These are phyloP conservation scores for Heterotilapia buettikoferi DNA, from an alignment of 2,113 vertebrate species.

Conservation along the genomic window DNA sequence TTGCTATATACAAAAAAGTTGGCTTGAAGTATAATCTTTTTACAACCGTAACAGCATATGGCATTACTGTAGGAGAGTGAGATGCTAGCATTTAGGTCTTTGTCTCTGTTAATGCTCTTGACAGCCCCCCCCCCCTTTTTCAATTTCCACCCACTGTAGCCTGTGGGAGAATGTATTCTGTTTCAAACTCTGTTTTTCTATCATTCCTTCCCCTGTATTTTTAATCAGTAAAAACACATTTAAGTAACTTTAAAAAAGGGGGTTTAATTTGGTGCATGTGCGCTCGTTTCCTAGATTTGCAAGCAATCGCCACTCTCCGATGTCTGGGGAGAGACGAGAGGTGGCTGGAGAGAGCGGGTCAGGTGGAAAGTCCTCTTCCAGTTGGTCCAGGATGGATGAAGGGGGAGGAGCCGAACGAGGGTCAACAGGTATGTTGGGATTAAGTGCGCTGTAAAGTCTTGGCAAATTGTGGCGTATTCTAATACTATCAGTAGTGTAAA, in stretches of 20 bases:
- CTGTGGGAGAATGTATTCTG: not conserved
- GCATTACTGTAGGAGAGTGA: not conserved
- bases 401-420: constrained; percentile 58
- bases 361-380: constrained; percentile 85
- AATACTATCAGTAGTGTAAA: not conserved
- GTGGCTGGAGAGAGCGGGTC: constrained; percentile 78
- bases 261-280: not conserved
- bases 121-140: not conserved
- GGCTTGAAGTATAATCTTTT: not conserved
- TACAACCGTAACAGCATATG: not conserved
- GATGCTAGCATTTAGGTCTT: not conserved
- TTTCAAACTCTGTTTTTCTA: not conserved
- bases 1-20: not conserved
- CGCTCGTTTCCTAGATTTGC: constrained; percentile 78
- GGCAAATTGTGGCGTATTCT: not conserved
- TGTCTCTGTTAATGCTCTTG: not conserved
- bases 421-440: constrained; percentile 30
- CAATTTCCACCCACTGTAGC: not conserved
- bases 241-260: not conserved
- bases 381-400: constrained; percentile 90
- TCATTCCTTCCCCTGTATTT: not conserved
- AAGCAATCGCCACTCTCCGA: constrained; percentile 85
- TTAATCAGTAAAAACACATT: not conserved
- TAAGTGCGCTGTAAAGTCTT: not conserved
- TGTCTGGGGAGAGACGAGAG: constrained; percentile 85